Conservation (phyloP, 2,888 invertebrate species). For the Trisateles emortualis region DNA sequence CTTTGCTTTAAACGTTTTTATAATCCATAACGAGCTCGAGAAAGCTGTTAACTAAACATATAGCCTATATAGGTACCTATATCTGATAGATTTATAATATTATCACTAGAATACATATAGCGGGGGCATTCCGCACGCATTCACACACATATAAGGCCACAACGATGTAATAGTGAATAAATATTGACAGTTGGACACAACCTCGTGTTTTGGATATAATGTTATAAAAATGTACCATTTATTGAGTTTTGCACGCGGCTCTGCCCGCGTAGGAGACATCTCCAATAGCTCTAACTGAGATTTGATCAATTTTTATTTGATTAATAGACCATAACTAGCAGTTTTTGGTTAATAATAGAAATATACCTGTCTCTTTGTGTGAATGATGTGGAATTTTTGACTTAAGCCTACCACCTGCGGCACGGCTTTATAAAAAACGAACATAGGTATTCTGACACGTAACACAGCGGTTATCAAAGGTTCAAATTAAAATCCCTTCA, state of each 20-base stretch:
- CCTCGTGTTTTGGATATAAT: conserved; percentile 30
- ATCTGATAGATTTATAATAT: conserved; percentile 3
- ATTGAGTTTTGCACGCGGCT: conserved; percentile 48
- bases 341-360: neutral
- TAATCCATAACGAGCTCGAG: neutral
- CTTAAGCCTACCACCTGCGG: neutral
- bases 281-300: conserved; percentile 18
- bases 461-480: too few species aligned
- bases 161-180: conserved; percentile 25
- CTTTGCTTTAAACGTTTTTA: conserved; percentile 2
- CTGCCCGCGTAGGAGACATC: conserved; percentile 37
- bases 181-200: conserved; percentile 38
- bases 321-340: conserved; percentile 12
- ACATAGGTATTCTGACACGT: neutral
- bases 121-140: conserved; percentile 9
- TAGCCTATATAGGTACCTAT: neutral
- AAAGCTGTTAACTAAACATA: neutral
- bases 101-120: neutral
- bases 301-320: conserved; percentile 22
- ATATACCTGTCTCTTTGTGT: neutral
- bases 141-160: neutral
- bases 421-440: too few species aligned
- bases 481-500: too few species aligned
- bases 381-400: neutral
- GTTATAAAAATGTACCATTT: conserved; percentile 47